Percentiles rank a stretch among this genome's conserved stretches.
Conservation (phyloP, 2,113 vertebrate species). For the Loxodonta africana region DNA sequence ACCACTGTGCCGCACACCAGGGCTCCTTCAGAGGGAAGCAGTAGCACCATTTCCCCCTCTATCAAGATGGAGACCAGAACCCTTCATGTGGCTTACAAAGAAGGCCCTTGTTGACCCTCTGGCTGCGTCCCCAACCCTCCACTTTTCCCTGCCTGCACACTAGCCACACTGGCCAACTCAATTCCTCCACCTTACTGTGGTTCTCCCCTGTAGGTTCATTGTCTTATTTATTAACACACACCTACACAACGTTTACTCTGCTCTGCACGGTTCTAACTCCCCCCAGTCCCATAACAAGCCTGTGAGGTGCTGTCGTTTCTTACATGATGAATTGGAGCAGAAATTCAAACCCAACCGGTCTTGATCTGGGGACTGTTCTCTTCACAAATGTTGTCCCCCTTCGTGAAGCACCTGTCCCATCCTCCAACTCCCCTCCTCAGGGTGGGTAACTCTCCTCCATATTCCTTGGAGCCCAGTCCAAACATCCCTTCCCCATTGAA, state of each 20-base stretch:
- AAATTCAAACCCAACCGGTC: background rate
- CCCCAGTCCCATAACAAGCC: background rate
- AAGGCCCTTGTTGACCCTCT: background rate
- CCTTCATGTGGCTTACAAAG: too few species aligned
- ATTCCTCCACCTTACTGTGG: background rate
- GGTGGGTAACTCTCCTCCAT: background rate
- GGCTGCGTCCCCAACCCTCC: background rate
- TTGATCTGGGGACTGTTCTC: background rate
- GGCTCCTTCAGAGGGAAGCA: background rate
- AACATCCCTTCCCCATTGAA: background rate
- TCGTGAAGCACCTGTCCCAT: background rate
- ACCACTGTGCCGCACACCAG: background rate
- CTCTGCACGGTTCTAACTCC: background rate
- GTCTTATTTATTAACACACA: background rate
- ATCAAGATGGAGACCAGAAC: background rate
- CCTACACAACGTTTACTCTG: background rate
- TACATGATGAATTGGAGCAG: background rate
- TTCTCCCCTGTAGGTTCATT: background rate
- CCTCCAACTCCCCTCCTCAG: background rate
- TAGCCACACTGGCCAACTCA: background rate
- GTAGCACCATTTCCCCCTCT: background rate
- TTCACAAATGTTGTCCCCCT: background rate
- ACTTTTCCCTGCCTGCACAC: too few species aligned
- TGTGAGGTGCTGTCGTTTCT: fast-evolving
- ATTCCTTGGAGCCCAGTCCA: background rate